Evolutionary conservation across 2,888 invertebrate species (phyloP).

Genomic region (Sphaerophoria rueppellii): DNA sequence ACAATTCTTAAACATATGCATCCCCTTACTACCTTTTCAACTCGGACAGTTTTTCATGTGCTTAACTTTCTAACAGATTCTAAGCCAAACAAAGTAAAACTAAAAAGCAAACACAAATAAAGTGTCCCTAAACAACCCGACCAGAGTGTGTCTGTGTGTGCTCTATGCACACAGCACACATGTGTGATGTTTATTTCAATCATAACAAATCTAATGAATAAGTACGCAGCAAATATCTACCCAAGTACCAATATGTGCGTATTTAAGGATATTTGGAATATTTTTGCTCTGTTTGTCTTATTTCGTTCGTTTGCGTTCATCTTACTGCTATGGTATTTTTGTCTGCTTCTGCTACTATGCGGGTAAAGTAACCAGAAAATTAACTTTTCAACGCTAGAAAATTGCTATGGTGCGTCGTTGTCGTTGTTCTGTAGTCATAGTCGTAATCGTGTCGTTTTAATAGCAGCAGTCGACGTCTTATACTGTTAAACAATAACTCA

Average conservation of each 20-base stretch:
- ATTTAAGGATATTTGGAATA: slow-evolving; percentile 34
- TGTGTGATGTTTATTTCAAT: slow-evolving; percentile 27
- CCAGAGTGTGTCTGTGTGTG: neutral
- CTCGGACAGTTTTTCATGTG: too few relatives aligned
- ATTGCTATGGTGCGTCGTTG: slow-evolving; percentile 42
- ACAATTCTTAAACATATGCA: too few relatives aligned
- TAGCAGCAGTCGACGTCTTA: slow-evolving; percentile 42
- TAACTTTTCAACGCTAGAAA: slow-evolving; percentile 36
- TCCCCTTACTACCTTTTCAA: too few relatives aligned
- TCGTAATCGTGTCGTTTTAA: slow-evolving; percentile 33
- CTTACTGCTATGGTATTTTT: slow-evolving; percentile 7
- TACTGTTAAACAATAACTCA: slow-evolving; percentile 49
- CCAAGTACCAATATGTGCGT: slow-evolving; percentile 31
- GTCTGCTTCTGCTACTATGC: neutral
- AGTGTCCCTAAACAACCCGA: neutral
- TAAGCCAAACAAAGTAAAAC: neutral
- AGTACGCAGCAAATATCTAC: slow-evolving; percentile 17
- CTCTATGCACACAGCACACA: slow-evolving; percentile 3
- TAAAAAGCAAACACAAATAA: neutral
- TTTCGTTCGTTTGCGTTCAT: neutral
- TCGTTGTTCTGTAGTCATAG: neutral
- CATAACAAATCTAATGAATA: slow-evolving; percentile 38
- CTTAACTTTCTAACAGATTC: too few relatives aligned
- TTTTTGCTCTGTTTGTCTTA: slow-evolving; percentile 20
- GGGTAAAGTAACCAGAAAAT: slow-evolving; percentile 46